Percentiles rank a stretch among this genome's conserved stretches.
Evolutionary conservation across 2,888 invertebrate species (phyloP).

Genomic region (Gymnoscelis rufifasciata): DNA sequence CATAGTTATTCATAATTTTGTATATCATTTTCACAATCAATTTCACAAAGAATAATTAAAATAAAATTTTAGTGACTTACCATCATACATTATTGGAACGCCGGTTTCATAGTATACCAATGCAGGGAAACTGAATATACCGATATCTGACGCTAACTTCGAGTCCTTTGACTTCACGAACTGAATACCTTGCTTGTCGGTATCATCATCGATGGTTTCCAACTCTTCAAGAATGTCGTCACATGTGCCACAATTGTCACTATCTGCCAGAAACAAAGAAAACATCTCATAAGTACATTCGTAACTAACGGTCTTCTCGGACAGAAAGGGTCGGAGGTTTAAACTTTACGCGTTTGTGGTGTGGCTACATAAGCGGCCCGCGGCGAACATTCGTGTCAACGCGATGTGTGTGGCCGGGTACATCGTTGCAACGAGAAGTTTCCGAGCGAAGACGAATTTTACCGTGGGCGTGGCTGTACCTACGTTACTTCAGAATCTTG

Average conservation of each 20-base stretch:
- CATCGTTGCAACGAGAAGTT: too few species aligned
- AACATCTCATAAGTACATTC: neutral
- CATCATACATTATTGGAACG: slow-evolving; percentile 96
- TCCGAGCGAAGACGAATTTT: too few species aligned
- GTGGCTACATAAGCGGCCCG: too few species aligned
- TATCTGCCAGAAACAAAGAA: slow-evolving; percentile 75
- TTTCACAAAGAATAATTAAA: slow-evolving; percentile 5
- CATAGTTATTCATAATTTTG: slow-evolving; percentile 31
- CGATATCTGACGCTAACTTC: slow-evolving; percentile 92
- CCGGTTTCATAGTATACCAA: slow-evolving; percentile 96
- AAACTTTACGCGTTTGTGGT: too few species aligned
- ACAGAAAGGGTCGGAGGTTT: too few species aligned
- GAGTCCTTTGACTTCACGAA: slow-evolving; percentile 96
- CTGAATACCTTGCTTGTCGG: slow-evolving; percentile 94
- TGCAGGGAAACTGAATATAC: slow-evolving; percentile 94
- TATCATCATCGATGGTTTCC: slow-evolving; percentile 95
- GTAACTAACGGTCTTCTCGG: too few species aligned
- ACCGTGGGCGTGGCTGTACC: too few species aligned
- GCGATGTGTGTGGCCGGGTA: too few species aligned
- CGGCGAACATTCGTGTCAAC: too few species aligned
- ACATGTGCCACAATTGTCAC: slow-evolving; percentile 91
- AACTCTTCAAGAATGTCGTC: slow-evolving; percentile 90
- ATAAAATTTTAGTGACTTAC: slow-evolving; percentile 77
- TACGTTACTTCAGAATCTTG: too few species aligned
- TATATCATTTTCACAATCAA: neutral